Base-by-base conservation (phyloP, 1,140 invertebrate genomes). In the Rhopalosiphum padi region DNA sequence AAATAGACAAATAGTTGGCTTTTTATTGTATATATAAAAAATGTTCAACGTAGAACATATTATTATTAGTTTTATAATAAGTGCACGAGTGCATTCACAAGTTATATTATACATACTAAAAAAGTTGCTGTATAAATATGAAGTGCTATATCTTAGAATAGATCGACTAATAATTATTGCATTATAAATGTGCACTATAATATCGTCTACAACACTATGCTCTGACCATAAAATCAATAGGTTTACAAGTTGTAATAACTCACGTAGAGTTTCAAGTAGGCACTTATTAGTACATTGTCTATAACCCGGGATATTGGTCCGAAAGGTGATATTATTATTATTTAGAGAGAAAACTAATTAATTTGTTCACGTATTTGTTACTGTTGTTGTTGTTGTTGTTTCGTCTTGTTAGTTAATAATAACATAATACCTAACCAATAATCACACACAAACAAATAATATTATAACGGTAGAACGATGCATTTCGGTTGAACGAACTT, bases 401-500 rank as follows among this genome's bases (percentile, higher is more conserved):
- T 46, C 46, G 46, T 46, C 7, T 85, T 8, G 35, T 86, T 87
- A 15, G 51, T 41, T 89, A 3, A 53, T 89, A 37, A 53, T 37
- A 89, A 53, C 9, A 53, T 48, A 48, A 87, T 46, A 83, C 30
- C 43, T 41, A 89, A 46, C 22, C 21, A 25, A 8, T 22, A n/a
- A 85, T 25, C 87, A 51, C n/a, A 87, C 30, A 89, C 35, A 89
- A 11, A 37, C n/a, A 68, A n/a, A 68, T 15, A 60, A n/a, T n/a
- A 30, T 5, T 30, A 22, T 92, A 92, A 92, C 77, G 91, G 68
- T 83, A 77, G 18, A 83, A 91, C 35, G 68, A 51, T 82, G 77
- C 30, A 21, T 51, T n/a, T 82, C 43, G 46, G 91, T 92, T 92
- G 91, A 92, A 92, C 46, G 91, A 92, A 92, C 91, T 92, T 82